phyloP scores from a whole-genome alignment of 2,888 invertebrate genomes.

The Caenorhabditis sp. region DNA sequence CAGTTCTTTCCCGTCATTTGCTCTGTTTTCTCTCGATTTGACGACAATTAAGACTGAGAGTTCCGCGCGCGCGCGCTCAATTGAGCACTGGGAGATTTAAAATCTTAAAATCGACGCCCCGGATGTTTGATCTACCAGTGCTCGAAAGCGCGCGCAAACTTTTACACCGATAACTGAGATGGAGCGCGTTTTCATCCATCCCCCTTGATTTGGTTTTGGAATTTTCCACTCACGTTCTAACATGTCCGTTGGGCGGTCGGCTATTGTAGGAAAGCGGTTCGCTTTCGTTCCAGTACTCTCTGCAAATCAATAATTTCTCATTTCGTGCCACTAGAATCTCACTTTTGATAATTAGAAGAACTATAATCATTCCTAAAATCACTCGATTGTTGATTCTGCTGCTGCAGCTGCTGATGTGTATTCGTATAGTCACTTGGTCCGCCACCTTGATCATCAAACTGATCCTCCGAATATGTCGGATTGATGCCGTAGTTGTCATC shows the following conservation, averaged over 20 bases:
- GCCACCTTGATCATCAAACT: constrained; percentile 41
- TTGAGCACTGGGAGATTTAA: too few relatives aligned
- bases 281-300: constrained; percentile 71
- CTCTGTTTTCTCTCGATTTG: too few relatives aligned
- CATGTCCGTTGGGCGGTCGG: constrained; percentile 72
- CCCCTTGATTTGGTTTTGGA: not conserved
- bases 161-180: too few relatives aligned
- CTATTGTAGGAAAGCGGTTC: constrained; percentile 81
- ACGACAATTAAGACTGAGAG: too few relatives aligned
- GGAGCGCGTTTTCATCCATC: too few relatives aligned
- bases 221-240: constrained; percentile 45
- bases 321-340: not conserved
- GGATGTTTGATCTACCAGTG: too few relatives aligned
- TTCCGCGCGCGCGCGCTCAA: too few relatives aligned
- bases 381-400: constrained; percentile 25
- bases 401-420: not conserved
- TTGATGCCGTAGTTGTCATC: constrained; percentile 69
- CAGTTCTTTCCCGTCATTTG: too few relatives aligned
- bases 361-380: constrained; percentile 58
- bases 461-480: constrained; percentile 68
- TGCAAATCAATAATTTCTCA: not conserved
- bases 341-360: constrained; percentile 55
- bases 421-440: constrained; percentile 29
- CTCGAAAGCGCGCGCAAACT: too few relatives aligned
- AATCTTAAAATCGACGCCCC: too few relatives aligned